A percentile compares a stretch with the other conserved stretches of the same genome.
Evolutionary conservation across 2,797 vertebrate genomes (phyloP).

Genomic region (Brachymystax lenok): DNA sequence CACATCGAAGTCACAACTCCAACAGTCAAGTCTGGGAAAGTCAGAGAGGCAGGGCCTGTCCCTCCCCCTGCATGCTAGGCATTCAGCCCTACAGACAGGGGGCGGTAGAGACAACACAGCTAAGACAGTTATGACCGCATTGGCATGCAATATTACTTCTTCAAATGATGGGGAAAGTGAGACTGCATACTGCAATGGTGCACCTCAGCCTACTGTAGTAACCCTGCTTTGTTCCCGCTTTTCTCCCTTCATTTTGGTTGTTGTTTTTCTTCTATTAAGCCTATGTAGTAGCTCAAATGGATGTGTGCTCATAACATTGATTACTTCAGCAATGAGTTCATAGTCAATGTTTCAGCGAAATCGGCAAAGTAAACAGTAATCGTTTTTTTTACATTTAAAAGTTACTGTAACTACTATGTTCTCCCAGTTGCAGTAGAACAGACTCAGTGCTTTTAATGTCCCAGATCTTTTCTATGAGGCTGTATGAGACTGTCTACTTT

Average conservation of each 20-base stretch:
- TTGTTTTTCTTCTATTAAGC: background rate
- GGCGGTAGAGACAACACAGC: background rate
- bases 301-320: background rate
- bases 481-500: constrained; percentile 24
- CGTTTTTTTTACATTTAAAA: background rate
- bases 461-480: constrained; percentile 23
- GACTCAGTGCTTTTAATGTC: background rate
- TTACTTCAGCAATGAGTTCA: background rate
- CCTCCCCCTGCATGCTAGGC: constrained; percentile 12
- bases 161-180: background rate
- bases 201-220: background rate
- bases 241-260: background rate
- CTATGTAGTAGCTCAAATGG: background rate
- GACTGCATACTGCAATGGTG: background rate
- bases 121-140: background rate
- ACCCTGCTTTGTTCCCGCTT: background rate
- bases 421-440: background rate
- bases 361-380: background rate
- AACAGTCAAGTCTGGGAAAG: constrained; percentile 56
- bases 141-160: background rate
- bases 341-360: background rate
- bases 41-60: constrained; percentile 20
- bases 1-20: constrained; percentile 65
- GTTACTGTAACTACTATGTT: background rate
- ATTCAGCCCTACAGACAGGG: background rate